A percentile compares a stretch with the other conserved stretches of the same genome.
Conservation (phyloP, 2,888 invertebrate species). For the Crematogaster levior region DNA sequence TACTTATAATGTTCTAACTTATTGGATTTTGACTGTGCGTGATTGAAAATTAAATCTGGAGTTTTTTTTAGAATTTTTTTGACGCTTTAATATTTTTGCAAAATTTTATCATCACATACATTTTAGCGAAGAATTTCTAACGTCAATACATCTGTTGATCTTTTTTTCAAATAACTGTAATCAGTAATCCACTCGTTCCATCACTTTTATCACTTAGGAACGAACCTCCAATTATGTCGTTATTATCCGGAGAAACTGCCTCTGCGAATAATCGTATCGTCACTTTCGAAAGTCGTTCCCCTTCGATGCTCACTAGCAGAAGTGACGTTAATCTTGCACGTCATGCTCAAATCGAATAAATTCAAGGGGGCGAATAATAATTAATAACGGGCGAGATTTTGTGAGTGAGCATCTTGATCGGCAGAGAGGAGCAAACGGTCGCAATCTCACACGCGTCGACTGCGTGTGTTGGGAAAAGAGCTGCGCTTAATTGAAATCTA, state of each 20-base stretch:
- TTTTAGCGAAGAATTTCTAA: neutral
- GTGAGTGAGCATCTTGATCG: conserved; percentile 18
- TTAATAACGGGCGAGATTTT: conserved; percentile 36
- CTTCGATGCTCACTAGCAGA: conserved; percentile 23
- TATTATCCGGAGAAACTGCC: conserved; percentile 44
- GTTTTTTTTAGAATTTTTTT: neutral
- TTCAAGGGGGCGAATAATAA: conserved; percentile 23
- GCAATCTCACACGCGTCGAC: neutral
- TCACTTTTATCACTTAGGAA: conserved; percentile 27
- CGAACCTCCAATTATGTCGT: conserved; percentile 32
- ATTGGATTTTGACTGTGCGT: neutral
- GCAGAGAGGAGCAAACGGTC: neutral
- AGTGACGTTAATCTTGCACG: conserved; percentile 43
- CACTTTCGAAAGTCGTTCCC: conserved; percentile 52
- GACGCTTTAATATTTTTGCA: neutral
- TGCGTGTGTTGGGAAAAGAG: conserved; percentile 53
- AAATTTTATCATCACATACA: neutral
- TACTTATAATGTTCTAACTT: neutral
- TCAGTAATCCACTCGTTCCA: neutral
- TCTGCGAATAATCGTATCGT: conserved; percentile 45
- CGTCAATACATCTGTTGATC: neutral
- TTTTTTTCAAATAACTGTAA: neutral
- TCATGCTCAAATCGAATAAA: conserved; percentile 14
- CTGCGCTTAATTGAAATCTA: conserved; percentile 63
- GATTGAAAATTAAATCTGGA: neutral